Percentiles rank a stretch among this genome's conserved stretches.
These are phyloP conservation scores for Tuta absoluta DNA, from an alignment of 2,888 invertebrate genomes.

Conservation along the genomic window DNA sequence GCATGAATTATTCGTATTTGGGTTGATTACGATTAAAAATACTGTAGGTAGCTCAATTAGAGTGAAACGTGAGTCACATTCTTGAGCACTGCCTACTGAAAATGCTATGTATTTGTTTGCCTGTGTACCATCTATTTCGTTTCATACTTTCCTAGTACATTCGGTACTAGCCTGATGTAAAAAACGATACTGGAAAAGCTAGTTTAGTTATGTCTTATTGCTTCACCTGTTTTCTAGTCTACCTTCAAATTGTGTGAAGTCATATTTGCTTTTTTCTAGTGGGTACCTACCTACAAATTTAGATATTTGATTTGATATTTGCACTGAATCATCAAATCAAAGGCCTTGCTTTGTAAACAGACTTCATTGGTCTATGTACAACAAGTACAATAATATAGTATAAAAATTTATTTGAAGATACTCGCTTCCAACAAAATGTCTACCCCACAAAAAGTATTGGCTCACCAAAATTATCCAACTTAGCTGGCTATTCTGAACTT, in stretches of 20 bases:
- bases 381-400: too few relatives aligned
- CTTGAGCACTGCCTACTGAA: constrained; percentile 63
- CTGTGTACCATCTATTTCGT: constrained; percentile 31
- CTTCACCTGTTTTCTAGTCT: constrained; percentile 28
- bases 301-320: constrained; percentile 44
- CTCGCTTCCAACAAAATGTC: not conserved
- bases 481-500: not conserved
- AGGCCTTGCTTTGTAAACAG: constrained; percentile 36
- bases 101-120: constrained; percentile 60
- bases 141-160: constrained; percentile 12
- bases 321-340: constrained; percentile 55
- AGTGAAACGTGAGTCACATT: constrained; percentile 77
- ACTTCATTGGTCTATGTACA: not conserved
- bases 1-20: constrained; percentile 67
- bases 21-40: constrained; percentile 72
- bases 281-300: not conserved
- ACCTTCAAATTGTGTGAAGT: constrained; percentile 44
- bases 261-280: constrained; percentile 38
- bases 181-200: not conserved
- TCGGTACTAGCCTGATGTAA: not conserved
- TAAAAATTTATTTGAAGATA: too few relatives aligned
- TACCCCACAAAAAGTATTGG: too few relatives aligned
- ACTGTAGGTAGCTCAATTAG: constrained; percentile 75
- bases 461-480: not conserved
- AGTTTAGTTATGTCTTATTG: not conserved